Base-by-base conservation (phyloP, 2,888 invertebrate genomes). In the Electrophaes corylata region DNA sequence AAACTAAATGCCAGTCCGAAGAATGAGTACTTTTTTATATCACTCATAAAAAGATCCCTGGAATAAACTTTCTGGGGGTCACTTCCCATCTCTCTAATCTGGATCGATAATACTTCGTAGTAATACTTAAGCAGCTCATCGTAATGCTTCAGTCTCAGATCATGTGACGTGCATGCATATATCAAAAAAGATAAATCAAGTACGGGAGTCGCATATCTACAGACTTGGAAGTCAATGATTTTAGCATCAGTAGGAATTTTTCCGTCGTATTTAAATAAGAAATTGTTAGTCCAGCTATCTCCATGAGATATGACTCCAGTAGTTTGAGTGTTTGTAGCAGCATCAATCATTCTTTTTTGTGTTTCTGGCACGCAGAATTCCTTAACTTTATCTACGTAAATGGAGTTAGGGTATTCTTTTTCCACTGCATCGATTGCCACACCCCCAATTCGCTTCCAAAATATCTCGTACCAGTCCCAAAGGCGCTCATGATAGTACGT, bases 231-330 rank as follows among this genome's bases (percentile, higher is more conserved):
- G 72, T 96, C 96, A 31, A 96, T 94, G 58, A 96, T 88, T 67
- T 93, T 92, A 0, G 92, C 91, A 57, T 90, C 88, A 4, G 80
- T 61, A 0, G 90, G 86, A 1, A 31, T 40, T 0, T 67, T 65
- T 8, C 75, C 57, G 0, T 70, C 65, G 49, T 90, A 83, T 66
- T 92, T 92, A 6, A 93, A 93, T 0, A 96, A 76, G 66, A 96
- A 96, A 75, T 96, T 96, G n/a, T 95, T 95, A 0, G 94, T 93
- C 96, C 96, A 96, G 35, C 93, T 93, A 74, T 96, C 96, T 0
- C 96, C 96, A 57, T 96, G 95, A 0, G 93, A 93, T 23, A 96
- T 92, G 0, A 94, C 94, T 0, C 93, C 90, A n/a, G 91, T 82
- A 16, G 84, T 11, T 0, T 11, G 2, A 6, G 83, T 80, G 0